phyloP scores from a whole-genome alignment of 2,797 vertebrate species.

The Ptychobarbus kaznakovi region DNA sequence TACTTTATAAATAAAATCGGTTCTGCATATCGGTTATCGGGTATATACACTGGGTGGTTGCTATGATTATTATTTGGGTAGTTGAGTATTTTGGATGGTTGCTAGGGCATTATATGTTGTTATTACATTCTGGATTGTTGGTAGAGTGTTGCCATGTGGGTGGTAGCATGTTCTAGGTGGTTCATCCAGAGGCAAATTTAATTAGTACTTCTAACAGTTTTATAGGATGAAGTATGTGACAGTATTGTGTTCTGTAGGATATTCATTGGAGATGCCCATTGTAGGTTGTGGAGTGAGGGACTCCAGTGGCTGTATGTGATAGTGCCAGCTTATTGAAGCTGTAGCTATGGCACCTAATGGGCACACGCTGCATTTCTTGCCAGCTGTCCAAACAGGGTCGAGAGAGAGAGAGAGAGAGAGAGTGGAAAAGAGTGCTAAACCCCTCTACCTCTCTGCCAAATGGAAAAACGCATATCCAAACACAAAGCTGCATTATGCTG shows the following conservation, averaged over 20 bases:
- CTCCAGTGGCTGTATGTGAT: slow-evolving; percentile 18
- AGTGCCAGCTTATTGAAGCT: slow-evolving; percentile 66
- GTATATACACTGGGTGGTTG: not conserved
- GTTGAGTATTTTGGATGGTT: not conserved
- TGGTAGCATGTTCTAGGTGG: too few species aligned
- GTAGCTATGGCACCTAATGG: slow-evolving; percentile 32
- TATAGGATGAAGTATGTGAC: too few species aligned
- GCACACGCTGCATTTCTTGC: slow-evolving; percentile 38
- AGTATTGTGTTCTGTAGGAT: not conserved
- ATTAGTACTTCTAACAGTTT: not conserved
- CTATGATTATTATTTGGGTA: too few species aligned
- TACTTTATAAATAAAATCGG: too few species aligned
- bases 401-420: slow-evolving; percentile 60
- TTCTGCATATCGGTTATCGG: too few species aligned
- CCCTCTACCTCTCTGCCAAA: slow-evolving; percentile 63
- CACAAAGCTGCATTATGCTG: slow-evolving; percentile 65
- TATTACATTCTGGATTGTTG: not conserved
- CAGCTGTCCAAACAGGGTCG: slow-evolving; percentile 80
- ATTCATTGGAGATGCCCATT: slow-evolving; percentile 12
- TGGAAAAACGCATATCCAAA: slow-evolving; percentile 63
- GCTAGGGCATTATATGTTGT: not conserved
- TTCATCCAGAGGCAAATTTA: not conserved
- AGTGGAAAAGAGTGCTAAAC: slow-evolving; percentile 69
- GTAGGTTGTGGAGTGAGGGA: not conserved
- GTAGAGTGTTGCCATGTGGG: not conserved